Evolutionary conservation across 1,140 invertebrate genomes (phyloP).

Genomic region (Drosophila repletoides): DNA sequence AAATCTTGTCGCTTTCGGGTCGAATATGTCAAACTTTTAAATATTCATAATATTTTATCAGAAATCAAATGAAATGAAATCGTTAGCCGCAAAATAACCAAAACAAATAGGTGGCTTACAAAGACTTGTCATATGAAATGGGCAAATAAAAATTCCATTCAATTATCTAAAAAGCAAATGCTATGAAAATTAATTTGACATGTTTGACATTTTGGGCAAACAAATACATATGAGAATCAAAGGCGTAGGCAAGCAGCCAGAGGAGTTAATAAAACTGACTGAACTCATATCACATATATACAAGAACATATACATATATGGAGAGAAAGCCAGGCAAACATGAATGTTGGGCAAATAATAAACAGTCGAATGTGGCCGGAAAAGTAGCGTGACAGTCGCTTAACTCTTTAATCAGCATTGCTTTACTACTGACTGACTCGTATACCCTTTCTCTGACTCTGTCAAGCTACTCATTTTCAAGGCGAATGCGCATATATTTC

Average conservation of each 20-base stretch:
- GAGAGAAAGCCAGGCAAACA: constrained; percentile 47
- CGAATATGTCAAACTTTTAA: neutral
- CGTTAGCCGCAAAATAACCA: neutral
- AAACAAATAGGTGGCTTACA: constrained; percentile 7
- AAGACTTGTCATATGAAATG: constrained; percentile 51
- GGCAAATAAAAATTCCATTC: constrained; percentile 60
- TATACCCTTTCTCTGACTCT: constrained; percentile 2
- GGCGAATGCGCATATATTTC: constrained; percentile 49
- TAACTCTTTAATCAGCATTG: constrained; percentile 73
- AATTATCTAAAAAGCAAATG: constrained; percentile 76
- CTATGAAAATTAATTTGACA: constrained; percentile 75
- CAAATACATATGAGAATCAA: constrained; percentile 54
- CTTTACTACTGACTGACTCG: too few species aligned
- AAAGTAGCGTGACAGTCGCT: constrained; percentile 69
- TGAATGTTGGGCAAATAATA: constrained; percentile 53
- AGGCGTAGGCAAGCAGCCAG: constrained; percentile 18
- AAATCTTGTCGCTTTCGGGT: neutral
- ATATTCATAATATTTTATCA: constrained; percentile 7
- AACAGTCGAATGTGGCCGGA: constrained; percentile 22
- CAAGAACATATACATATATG: constrained; percentile 2
- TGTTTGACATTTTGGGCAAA: constrained; percentile 74
- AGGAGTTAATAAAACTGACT: constrained; percentile 20
- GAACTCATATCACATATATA: constrained; percentile 1
- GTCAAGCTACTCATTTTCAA: constrained; percentile 48
- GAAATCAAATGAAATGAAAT: too few species aligned